Base-by-base conservation (phyloP, 2,797 vertebrate species). In the Chrysolophus pictus region DNA sequence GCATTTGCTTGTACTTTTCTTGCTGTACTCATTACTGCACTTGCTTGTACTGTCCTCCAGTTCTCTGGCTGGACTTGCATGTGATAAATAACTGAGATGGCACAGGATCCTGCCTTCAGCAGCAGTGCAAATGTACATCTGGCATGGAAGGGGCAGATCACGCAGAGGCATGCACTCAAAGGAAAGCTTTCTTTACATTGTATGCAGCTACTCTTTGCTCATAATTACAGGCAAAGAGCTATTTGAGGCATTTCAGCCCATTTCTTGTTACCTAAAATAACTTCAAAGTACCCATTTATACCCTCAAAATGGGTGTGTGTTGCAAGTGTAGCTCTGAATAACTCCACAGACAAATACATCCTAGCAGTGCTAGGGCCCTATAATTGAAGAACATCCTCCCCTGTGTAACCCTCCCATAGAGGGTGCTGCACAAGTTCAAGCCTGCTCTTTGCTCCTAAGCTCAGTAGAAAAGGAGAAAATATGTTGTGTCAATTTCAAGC, bases 261-360 rank as follows among this genome's bases (percentile, higher is more conserved):
- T 69, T 94, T 88, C 71, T 94, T 60, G 42, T 64, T 72, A 39
- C 84, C 83, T 83, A 85, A 94, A 92, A 93, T 95, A 94, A n/a
- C 85, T 87, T 55, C 16, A n/a, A 41, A 88, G 41, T 4, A 9
- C 71, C 74, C 46, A 28, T 91, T 95, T 92, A 72, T 16, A 28
- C 84, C 70, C 62, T 71, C 29, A 7, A 19, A 82, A 73, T 17
- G 90, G 80, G 82, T 72, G 84, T 44, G 49, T 35, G 49, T 85
- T 73, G 31, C 60, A 44, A 65, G 37, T 4, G 51, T 8, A 72
- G 91, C 78, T 68, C 74, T 63, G 80, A 88, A 44, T 84, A 91
- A 26, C 55, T 63, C 31, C 35, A 2, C 31, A 14, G 44, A 56
- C 86, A 41, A 35, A 16, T 9, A 2, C 5, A 26, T 23, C 9